These are phyloP conservation scores for Sipha flava DNA, from an alignment of 1,140 invertebrate species.

Conservation along the genomic window DNA sequence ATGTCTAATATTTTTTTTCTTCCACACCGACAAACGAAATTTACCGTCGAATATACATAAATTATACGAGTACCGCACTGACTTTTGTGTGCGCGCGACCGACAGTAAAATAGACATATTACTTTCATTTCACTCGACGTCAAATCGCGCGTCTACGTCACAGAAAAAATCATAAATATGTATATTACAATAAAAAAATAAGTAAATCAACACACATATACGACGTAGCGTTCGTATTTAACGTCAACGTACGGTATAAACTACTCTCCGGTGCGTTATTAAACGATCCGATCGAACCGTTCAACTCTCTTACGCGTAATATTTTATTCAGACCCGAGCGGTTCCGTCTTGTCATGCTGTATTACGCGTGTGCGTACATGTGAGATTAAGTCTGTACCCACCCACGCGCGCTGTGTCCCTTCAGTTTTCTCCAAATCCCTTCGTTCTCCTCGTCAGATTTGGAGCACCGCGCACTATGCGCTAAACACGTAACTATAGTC, in stretches of 20 bases:
- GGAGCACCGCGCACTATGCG: no score
- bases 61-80: neutral
- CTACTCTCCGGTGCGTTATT: neutral
- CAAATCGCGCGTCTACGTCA: neutral
- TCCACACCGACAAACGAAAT: neutral
- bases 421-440: no score
- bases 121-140: neutral
- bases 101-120: neutral
- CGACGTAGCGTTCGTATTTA: neutral
- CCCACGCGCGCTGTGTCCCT: no score
- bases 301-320: neutral
- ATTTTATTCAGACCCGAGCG: conserved; percentile 3
- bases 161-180: no score
- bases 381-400: no score
- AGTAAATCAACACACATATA: neutral
- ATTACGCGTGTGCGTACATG: no score
- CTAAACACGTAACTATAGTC: no score
- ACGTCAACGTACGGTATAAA: neutral
- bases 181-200: neutral
- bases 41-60: neutral
- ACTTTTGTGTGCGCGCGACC: neutral
- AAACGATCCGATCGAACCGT: neutral
- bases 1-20: neutral
- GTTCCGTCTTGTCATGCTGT: neutral
- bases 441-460: no score